Conservation (phyloP, 1,140 invertebrate genomes). For the Gryllus bimaculatus region DNA sequence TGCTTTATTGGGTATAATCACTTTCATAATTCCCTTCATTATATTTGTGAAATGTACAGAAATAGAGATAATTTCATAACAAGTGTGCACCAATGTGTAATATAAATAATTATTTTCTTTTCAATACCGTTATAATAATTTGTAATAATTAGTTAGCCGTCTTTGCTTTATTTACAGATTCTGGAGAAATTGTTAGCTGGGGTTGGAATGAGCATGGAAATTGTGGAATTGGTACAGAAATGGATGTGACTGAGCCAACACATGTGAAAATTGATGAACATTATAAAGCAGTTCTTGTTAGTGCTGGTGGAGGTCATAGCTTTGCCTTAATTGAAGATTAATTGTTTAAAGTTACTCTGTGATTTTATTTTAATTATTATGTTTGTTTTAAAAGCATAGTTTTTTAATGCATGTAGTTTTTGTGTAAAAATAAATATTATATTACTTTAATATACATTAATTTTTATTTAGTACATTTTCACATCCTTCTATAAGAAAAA, state of each 20-base stretch:
- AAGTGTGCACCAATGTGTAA: slow-evolving; percentile 14
- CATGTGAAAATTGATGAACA: slow-evolving; percentile 31
- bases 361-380: no score
- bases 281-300: slow-evolving; percentile 33
- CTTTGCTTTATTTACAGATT: slow-evolving; percentile 35
- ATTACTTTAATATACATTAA: no score
- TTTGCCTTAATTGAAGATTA: slow-evolving; percentile 40
- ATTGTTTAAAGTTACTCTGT: neutral
- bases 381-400: no score
- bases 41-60: neutral
- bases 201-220: slow-evolving; percentile 89
- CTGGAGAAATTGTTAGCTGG: slow-evolving; percentile 60
- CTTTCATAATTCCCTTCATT: neutral
- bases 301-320: slow-evolving; percentile 44
- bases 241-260: slow-evolving; percentile 44
- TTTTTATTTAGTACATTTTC: no score
- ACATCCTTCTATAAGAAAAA: no score
- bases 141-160: neutral
- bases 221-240: slow-evolving; percentile 59
- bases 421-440: no score
- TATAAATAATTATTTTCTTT: slow-evolving; percentile 1
- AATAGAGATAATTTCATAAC: neutral
- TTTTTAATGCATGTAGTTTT: no score
- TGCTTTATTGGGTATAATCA: slow-evolving; percentile 37
- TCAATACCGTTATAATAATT: neutral